Percentiles rank a stretch among this genome's conserved stretches.
Conservation (phyloP, 2,113 vertebrate species). For the Eubucco bourcierii region DNA sequence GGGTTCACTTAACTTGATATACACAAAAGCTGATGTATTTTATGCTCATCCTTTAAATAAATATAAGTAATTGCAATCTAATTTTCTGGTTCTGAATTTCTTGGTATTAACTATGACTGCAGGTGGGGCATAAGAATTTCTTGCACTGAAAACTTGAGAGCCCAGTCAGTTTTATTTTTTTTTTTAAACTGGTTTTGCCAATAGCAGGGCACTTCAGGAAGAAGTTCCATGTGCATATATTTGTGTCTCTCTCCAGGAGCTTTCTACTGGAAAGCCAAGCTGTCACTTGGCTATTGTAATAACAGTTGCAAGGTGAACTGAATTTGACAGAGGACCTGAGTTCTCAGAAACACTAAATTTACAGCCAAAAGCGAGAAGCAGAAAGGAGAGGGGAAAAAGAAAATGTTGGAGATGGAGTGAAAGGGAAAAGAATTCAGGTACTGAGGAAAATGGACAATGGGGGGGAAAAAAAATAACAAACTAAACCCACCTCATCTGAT, state of each 20-base stretch:
- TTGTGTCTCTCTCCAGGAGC: neutral
- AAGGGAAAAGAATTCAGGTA: neutral
- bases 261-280: neutral
- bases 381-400: neutral
- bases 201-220: neutral
- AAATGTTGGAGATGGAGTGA: neutral
- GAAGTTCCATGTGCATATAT: neutral
- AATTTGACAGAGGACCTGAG: neutral
- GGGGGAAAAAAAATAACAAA: neutral
- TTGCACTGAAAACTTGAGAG: neutral
- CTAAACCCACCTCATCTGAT: neutral
- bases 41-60: slow-evolving; percentile 5
- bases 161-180: neutral
- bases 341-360: neutral
- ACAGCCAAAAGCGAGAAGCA: neutral
- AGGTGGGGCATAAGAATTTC: neutral
- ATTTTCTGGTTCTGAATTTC: neutral
- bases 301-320: neutral
- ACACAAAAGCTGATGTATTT: neutral
- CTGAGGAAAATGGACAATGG: neutral
- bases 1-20: neutral
- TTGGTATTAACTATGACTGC: neutral
- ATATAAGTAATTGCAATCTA: neutral
- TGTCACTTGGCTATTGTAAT: neutral
- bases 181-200: neutral